Evolutionary conservation across 92 coral and sea anemone genomes (phyloP).

Genomic region (Zoanthus gigantus): DNA sequence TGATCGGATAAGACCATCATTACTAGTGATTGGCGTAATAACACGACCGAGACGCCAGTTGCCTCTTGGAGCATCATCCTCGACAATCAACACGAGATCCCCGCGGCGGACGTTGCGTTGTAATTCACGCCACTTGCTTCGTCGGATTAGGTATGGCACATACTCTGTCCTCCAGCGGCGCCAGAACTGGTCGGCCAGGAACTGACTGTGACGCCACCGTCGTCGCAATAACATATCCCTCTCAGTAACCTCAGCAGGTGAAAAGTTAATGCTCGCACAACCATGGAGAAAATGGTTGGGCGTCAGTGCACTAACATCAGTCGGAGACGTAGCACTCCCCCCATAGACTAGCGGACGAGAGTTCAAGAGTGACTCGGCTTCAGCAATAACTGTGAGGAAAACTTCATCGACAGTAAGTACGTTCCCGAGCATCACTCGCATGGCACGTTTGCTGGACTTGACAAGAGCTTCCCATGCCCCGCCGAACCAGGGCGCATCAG

Average conservation of each 20-base stretch:
- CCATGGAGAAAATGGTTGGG: background rate
- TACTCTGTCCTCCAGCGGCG: constrained; percentile 56
- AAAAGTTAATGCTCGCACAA: constrained; percentile 41
- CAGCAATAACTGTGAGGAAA: constrained; percentile 43
- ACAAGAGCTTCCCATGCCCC: constrained; percentile 61
- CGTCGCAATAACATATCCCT: constrained; percentile 45
- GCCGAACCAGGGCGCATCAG: constrained; percentile 64
- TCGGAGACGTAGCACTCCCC: background rate
- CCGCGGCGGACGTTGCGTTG: constrained; percentile 35
- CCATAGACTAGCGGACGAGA: constrained; percentile 51
- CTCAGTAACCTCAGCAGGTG: constrained; percentile 39
- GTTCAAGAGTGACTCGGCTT: constrained; percentile 46
- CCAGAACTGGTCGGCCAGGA: constrained; percentile 58
- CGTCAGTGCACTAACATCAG: constrained; percentile 9
- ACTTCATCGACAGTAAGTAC: constrained; percentile 56
- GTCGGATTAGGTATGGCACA: constrained; percentile 48
- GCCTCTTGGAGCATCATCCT: constrained; percentile 41
- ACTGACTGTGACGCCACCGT: constrained; percentile 58
- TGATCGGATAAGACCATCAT: constrained; percentile 53
- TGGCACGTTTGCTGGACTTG: constrained; percentile 44
- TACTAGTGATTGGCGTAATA: constrained; percentile 41
- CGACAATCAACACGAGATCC: constrained; percentile 56
- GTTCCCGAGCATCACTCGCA: constrained; percentile 54
- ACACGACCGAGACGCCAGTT: constrained; percentile 57
- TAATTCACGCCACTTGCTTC: constrained; percentile 63